These are phyloP conservation scores for Caenorhabditis latens DNA, from an alignment of 1,140 invertebrate species.

Conservation along the genomic window DNA sequence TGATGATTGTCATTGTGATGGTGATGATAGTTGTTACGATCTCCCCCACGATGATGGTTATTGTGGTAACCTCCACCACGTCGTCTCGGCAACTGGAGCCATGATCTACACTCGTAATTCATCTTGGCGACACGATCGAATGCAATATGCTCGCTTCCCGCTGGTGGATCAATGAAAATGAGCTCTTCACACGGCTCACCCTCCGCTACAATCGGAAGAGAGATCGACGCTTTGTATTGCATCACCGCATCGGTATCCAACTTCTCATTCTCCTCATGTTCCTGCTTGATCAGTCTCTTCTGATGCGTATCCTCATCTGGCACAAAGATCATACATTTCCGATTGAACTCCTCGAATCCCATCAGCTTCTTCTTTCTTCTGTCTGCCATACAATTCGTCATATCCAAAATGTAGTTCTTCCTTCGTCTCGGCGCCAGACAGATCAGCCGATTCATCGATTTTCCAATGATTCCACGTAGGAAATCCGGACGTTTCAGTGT, in stretches of 20 bases:
- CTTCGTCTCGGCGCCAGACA: constrained; percentile 73
- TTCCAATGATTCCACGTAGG: constrained; percentile 76
- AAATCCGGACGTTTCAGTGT: constrained; percentile 75
- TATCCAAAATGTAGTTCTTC: constrained; percentile 77
- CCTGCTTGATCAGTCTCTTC: constrained; percentile 57
- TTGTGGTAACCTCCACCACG: not conserved
- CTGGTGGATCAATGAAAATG: constrained; percentile 18
- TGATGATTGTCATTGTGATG: constrained; percentile 1
- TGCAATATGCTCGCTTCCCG: not conserved
- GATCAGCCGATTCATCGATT: constrained; percentile 59
- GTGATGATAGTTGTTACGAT: not conserved
- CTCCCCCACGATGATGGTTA: not conserved
- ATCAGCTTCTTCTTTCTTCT: constrained; percentile 68
- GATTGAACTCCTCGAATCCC: constrained; percentile 72
- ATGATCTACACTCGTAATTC: constrained; percentile 42
- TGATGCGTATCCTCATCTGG: constrained; percentile 68
- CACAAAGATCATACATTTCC: constrained; percentile 74
- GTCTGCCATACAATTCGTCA: constrained; percentile 73
- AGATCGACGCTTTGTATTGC: constrained; percentile 31
- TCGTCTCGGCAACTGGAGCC: constrained; percentile 7
- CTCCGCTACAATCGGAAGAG: constrained; percentile 4
- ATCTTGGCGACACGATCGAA: constrained; percentile 35
- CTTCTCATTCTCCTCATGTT: constrained; percentile 93
- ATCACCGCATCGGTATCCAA: constrained; percentile 80
- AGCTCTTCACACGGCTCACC: constrained; percentile 26